phyloP scores from a whole-genome alignment of 2,888 invertebrate genomes.

The Monoplex corrugatus region DNA sequence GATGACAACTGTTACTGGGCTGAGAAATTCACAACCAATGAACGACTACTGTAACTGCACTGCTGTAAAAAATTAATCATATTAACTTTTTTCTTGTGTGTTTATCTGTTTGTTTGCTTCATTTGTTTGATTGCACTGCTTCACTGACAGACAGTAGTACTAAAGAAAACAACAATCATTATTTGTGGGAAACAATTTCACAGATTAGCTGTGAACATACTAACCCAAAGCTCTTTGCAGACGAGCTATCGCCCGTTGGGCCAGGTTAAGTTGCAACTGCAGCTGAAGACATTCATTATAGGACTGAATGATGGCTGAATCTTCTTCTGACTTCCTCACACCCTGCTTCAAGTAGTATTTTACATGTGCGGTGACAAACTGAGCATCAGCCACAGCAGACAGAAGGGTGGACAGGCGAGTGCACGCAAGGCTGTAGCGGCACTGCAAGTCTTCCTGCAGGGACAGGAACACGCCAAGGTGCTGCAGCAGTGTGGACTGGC shows the following conservation, averaged over 20 bases:
- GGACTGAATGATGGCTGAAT: constrained; percentile 82
- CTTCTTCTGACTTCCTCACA: constrained; percentile 83
- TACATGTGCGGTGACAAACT: constrained; percentile 83
- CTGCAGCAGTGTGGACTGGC: constrained; percentile 74
- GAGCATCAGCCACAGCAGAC: constrained; percentile 69
- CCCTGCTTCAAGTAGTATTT: constrained; percentile 86
- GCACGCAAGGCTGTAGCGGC: constrained; percentile 91
- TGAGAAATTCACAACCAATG: too few species aligned
- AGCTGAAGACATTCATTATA: constrained; percentile 92
- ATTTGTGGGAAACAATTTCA: neutral
- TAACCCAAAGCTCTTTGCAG: constrained; percentile 85
- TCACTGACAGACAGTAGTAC: too few species aligned
- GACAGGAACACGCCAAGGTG: constrained; percentile 86
- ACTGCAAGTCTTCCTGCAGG: constrained; percentile 90
- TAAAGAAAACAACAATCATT: too few species aligned
- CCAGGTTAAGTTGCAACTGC: constrained; percentile 93
- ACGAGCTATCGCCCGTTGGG: constrained; percentile 85
- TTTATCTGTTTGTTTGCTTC: too few species aligned
- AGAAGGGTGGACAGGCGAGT: constrained; percentile 91
- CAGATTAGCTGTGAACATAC: neutral
- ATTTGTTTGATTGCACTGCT: too few species aligned
- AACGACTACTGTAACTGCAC: too few species aligned
- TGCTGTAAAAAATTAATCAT: too few species aligned
- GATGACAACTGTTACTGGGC: too few species aligned
- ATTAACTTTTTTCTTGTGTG: too few species aligned